Evolutionary conservation across 2,888 invertebrate species (phyloP), one percentile per base, ranked within the genome.

Genomic region (Alloplasta piceator): DNA sequence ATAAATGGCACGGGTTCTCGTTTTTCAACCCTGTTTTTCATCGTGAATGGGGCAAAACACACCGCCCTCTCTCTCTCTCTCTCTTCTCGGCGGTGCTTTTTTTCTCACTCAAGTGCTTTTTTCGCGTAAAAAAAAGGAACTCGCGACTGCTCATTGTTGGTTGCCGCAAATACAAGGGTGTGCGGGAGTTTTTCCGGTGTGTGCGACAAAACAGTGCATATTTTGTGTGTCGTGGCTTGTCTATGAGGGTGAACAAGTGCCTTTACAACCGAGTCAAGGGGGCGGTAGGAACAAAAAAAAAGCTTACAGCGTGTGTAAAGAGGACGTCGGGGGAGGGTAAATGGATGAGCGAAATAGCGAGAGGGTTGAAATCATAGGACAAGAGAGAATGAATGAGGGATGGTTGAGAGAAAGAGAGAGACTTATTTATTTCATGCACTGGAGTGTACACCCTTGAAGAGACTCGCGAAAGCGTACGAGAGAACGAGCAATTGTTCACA

Each of bases 331-430:
- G 1, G 26, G 26, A 3, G 52, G 43, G 52, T 48, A 16, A 55
- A 46, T 41, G 67, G 39, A 46, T 36, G 48, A 38, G 12, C 0
- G 43, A 36, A 38, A 46, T 38, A 43, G 26, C 14, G 7, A 3
- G 52, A 14, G 50, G 0, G 50, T 50, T n/a, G 16, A 50, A 14
- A 10, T 9, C 36, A 74, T 39, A 12, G 66, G 73, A 76, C 68
- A 70, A 73, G 70, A 66, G 80, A 72, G 75, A 66, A 58, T 66
- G 77, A 81, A 77, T 71, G 78, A 55, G 66, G 38, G 82, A 67
- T 58, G 78, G 61, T 38, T 39, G 66, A 78, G 80, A 76, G 63
- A 67, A 73, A 82, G 46, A 70, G 75, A 38, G 50, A 67, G 55
- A 71, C 26, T 26, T 26, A 26, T 26, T 26, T 26, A 26, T 26